Conservation (phyloP, 2,888 invertebrate genomes). For the Aethes cnicana region DNA sequence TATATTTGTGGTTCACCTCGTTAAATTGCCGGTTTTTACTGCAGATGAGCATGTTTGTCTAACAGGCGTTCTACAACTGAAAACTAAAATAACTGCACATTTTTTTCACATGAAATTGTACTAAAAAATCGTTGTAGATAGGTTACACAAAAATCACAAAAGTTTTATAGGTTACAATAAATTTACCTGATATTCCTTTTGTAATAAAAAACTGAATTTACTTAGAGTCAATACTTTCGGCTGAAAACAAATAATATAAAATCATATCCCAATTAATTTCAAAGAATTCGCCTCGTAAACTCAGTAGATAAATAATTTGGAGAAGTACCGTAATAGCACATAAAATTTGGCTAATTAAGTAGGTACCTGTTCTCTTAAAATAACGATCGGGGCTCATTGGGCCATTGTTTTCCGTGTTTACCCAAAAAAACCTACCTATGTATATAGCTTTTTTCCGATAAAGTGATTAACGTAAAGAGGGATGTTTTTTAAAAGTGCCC, state of each 20-base stretch:
- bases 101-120: too few species aligned
- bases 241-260: too few species aligned
- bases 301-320: not conserved
- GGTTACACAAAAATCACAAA: too few species aligned
- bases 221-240: too few species aligned
- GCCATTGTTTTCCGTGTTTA: slow-evolving; percentile 17
- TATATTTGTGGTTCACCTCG: not conserved
- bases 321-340: not conserved
- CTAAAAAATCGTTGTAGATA: too few species aligned
- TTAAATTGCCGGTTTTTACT: not conserved
- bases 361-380: not conserved
- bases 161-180: too few species aligned
- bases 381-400: not conserved
- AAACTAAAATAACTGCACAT: too few species aligned
- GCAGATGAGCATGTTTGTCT: too few species aligned
- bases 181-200: too few species aligned
- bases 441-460: slow-evolving; percentile 15
- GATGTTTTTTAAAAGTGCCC: slow-evolving; percentile 26
- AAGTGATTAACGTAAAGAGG: slow-evolving; percentile 24
- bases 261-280: too few species aligned
- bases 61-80: too few species aligned
- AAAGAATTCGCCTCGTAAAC: not conserved
- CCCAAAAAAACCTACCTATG: slow-evolving; percentile 11
- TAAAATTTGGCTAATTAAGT: not conserved
- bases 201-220: too few species aligned